These are phyloP conservation scores for Syrrhaptes paradoxus DNA, from an alignment of 2,113 vertebrate genomes.

Conservation along the genomic window DNA sequence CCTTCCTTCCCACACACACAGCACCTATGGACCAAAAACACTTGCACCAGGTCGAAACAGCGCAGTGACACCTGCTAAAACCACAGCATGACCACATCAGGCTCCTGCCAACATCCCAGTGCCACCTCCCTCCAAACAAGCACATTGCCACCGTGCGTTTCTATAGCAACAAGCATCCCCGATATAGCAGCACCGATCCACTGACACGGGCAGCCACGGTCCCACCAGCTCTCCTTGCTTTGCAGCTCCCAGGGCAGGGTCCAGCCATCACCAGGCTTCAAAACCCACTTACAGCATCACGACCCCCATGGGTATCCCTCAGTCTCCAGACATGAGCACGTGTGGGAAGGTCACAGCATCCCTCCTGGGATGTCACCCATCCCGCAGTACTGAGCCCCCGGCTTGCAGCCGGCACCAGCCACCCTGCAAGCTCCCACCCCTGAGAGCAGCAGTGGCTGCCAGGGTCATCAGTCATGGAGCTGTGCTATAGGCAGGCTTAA, in stretches of 20 bases:
- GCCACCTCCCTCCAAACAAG: background rate
- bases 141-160: background rate
- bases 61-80: no score
- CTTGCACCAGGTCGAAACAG: background rate
- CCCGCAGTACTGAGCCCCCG: background rate
- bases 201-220: background rate
- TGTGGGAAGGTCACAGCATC: accelerated
- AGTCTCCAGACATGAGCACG: accelerated
- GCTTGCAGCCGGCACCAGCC: background rate
- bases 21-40: accelerated
- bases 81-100: accelerated
- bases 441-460: background rate
- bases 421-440: background rate
- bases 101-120: background rate
- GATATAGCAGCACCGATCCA: accelerated
- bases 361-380: accelerated
- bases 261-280: background rate
- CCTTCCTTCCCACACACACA: accelerated
- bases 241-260: background rate
- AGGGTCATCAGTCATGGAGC: conserved; percentile 44
- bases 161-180: background rate
- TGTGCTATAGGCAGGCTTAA: conserved; percentile 45
- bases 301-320: accelerated
- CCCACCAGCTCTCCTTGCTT: background rate
- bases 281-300: background rate